Evolutionary conservation across 2,797 vertebrate species (phyloP), one percentile per base, ranked within the genome.

Genomic region (Anolis apletophallus): DNA sequence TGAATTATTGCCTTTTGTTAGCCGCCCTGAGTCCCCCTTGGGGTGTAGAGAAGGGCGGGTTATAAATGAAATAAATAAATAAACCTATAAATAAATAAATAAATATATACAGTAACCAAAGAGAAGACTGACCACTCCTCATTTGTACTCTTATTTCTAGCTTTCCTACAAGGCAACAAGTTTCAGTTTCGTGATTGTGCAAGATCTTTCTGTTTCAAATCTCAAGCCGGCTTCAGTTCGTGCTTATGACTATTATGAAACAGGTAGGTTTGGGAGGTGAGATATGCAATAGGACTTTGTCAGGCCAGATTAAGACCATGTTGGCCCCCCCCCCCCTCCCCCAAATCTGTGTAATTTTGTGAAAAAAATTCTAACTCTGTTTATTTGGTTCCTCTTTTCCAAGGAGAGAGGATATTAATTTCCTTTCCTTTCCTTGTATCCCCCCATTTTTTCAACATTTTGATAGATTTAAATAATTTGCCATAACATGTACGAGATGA

Each of bases 211-310:
- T 14, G 94, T 95, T 5, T 80, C 74, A 3, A 90, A 94, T 17
- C 59, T 85, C 50, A 94, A 93, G 69, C 87, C 95, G 77, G 93
- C 89, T 77, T 23, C 91, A 26, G 87, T 94, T 84, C 85, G 88
- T 21, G 61, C 95, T 75, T 94, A 94, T 34, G 95, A 96, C 80
- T 96, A 96, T 87, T 96, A 96, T 74, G 93, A 94, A 93, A 91
- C 92, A 88, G 95, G 96, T 96, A 59, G 75, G 81, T 64, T 16
- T 46, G 9, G n/a, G 50, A 72, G 10, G 19, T 55, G 0, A 68
- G 26, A 36, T 36, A 78, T n/a, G 32, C n/a, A 5, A 23, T 36
- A 17, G 26, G 54, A 34, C 13, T 61, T 69, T 54, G n/a, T 5
- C 19, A 61, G 59, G 19, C 21, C 59, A 61, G 59, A 61, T 61